A percentile compares a stretch with the other conserved stretches of the same genome.
Evolutionary conservation across 2,113 vertebrate genomes (phyloP).

Genomic region (Mesitornis unicolor): DNA sequence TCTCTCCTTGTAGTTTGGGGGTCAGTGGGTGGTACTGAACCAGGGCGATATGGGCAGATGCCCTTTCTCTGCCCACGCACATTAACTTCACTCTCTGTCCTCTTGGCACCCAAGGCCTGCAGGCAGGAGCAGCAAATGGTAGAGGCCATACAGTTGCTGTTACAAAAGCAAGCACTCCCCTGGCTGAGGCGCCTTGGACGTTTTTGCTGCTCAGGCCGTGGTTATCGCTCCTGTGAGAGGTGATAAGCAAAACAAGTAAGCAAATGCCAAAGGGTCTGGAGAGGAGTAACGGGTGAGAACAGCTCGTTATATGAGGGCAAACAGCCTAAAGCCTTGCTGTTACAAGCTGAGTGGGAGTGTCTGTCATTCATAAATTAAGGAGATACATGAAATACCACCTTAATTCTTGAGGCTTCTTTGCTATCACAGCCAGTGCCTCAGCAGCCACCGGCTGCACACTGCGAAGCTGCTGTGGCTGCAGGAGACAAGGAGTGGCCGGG

Average conservation of each 20-base stretch:
- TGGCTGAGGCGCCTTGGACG: accelerated
- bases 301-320: background rate
- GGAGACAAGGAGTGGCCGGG: background rate
- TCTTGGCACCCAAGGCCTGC: background rate
- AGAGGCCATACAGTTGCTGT: background rate
- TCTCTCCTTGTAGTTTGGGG: too few species aligned
- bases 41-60: accelerated
- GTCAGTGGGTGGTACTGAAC: too few species aligned
- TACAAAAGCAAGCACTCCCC: background rate
- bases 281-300: accelerated
- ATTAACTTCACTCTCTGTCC: background rate
- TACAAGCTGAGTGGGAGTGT: accelerated
- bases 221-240: background rate
- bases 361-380: accelerated
- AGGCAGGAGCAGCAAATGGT: background rate
- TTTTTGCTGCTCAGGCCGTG: background rate
- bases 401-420: background rate
- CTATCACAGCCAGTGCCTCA: accelerated
- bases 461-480: background rate
- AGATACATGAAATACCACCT: background rate
- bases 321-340: background rate
- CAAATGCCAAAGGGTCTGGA: background rate
- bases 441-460: accelerated
- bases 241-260: background rate
- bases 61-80: too few species aligned